Base-by-base conservation (phyloP, 2,797 vertebrate species). In the Crocidura indochinensis region DNA sequence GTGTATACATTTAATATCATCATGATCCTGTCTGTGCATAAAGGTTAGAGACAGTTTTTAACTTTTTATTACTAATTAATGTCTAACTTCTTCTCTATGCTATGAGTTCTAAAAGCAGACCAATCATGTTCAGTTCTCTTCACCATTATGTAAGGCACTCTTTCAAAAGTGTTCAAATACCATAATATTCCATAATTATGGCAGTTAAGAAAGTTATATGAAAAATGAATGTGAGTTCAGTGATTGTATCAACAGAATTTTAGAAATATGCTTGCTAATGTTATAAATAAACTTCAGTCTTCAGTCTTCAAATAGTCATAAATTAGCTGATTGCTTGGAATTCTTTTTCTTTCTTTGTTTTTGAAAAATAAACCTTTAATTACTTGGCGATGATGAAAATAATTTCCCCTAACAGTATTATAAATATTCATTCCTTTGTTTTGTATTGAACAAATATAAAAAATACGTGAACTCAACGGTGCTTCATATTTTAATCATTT, bases 381-480 rank as follows among this genome's bases (percentile, higher is more conserved):
- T 72, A 72, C n/a, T 91, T 76, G 80, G n/a, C 85, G 72, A 38
- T 20, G 27, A 88, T 11, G 38, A 94, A 53, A 77, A 72, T 75
- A 31, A n/a, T 0, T 56, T 3, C 11, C 20, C 82, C 29, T 87
- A 83, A 67, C 8, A 10, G 24, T 72, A 46, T 56, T 79, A 10
- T 62, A 81, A 71, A 78, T 4, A 84, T 56, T n/a, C 29, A 69
- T 68, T 71, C 0, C 11, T 88, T 77, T 8, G 12, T 27, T 72
- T 20, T 46, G 26, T 51, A 67, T 78, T 46, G 31, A 72, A 64
- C 51, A 53, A 27, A 65, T 26, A 12, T 24, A 27, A 90, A 38
- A 83, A 38, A 9, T 64, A 20, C 26, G 6, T 27, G 29, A 80
- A 91, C 44, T 53, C 51, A 79, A 64, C 87, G 56, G n/a, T 19